Evolutionary conservation across 2,888 invertebrate species (phyloP).

Genomic region (Hofmannophila pseudospretella): DNA sequence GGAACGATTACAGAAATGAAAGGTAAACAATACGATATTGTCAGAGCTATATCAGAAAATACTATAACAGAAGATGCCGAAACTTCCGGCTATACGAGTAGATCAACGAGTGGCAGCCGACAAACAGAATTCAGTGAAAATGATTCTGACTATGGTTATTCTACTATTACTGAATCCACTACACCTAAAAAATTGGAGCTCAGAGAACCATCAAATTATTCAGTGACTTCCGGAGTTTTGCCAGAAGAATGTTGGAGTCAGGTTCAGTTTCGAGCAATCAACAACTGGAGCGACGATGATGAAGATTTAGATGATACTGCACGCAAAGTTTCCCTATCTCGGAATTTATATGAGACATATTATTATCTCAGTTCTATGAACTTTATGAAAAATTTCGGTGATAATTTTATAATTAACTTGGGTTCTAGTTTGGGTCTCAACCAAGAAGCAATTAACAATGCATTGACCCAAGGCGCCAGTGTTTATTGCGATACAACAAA

Average conservation of each 20-base stretch:
- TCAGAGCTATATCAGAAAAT: constrained; percentile 28
- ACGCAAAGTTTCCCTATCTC: constrained; percentile 44
- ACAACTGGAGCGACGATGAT: constrained; percentile 59
- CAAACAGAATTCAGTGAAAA: constrained; percentile 66
- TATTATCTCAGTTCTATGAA: constrained; percentile 80
- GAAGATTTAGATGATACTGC: constrained; percentile 41
- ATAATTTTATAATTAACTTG: constrained; percentile 79
- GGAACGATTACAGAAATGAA: constrained; percentile 33
- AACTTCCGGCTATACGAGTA: constrained; percentile 78
- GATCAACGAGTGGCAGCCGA: constrained; percentile 66
- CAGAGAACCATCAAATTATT: constrained; percentile 48
- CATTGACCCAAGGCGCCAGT: constrained; percentile 81
- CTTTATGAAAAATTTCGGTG: constrained; percentile 84
- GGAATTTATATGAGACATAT: constrained; percentile 58
- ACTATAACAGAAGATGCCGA: constrained; percentile 59
- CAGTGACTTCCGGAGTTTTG: constrained; percentile 62
- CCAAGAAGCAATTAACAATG: constrained; percentile 67
- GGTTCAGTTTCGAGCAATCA: constrained; percentile 55
- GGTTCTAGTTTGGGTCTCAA: constrained; percentile 78
- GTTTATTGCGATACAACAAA: constrained; percentile 79
- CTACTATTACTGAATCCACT: constrained; percentile 78
- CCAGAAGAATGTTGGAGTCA: constrained; percentile 73
- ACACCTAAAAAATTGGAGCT: constrained; percentile 77
- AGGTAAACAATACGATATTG: constrained; percentile 20
- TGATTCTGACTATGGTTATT: constrained; percentile 81